Evolutionary conservation across 2,113 vertebrate species (phyloP).

Genomic region (Peromyscus californicus): DNA sequence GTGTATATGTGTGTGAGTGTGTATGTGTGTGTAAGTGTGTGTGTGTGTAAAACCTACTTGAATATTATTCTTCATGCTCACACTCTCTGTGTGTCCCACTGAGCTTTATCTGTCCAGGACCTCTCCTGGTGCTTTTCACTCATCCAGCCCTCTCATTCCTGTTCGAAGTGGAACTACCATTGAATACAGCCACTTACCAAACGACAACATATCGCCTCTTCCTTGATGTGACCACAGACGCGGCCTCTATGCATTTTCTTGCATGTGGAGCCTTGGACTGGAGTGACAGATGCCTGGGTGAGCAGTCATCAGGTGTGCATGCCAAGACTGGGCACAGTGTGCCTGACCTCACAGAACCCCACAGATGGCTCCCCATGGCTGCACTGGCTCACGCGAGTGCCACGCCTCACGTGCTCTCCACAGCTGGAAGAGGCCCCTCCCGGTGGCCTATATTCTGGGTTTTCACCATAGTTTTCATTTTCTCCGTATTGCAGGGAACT

Average conservation of each 20-base stretch:
- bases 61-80: rapidly evolving
- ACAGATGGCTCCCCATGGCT: rapidly evolving
- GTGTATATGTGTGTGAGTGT: neutral
- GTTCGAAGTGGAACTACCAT: neutral
- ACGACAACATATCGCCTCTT: neutral
- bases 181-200: neutral
- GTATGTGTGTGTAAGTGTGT: too few species aligned
- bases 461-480: neutral
- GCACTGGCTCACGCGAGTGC: rapidly evolving
- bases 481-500: neutral
- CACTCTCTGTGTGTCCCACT: rapidly evolving
- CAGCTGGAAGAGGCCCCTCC: rapidly evolving
- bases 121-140: rapidly evolving
- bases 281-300: neutral
- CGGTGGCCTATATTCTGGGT: neutral
- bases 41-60: neutral
- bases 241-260: neutral
- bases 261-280: neutral
- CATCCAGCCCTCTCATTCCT: rapidly evolving
- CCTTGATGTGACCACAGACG: rapidly evolving
- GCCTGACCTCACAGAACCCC: rapidly evolving
- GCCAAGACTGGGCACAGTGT: neutral
- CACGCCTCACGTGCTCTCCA: too few species aligned
- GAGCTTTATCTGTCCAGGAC: rapidly evolving
- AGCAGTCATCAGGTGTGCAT: neutral